A percentile compares a stretch with the other conserved stretches of the same genome.
Evolutionary conservation across 2,113 vertebrate genomes (phyloP).

Genomic region (Aldabrachelys gigantea): DNA sequence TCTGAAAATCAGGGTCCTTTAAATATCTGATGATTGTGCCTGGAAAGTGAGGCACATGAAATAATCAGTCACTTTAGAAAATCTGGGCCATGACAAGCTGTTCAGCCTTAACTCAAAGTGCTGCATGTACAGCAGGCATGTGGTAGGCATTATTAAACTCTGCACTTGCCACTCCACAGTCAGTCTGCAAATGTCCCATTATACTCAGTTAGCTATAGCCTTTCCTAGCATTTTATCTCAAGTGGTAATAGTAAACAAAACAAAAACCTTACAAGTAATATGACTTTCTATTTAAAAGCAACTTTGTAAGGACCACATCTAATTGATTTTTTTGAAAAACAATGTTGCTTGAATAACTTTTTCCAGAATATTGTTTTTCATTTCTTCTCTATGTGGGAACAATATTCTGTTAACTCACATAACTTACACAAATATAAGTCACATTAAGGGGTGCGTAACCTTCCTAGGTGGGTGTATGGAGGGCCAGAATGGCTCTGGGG

Average conservation of each 20-base stretch:
- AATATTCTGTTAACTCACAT: not conserved
- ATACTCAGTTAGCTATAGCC: conserved; percentile 26
- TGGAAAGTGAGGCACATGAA: not conserved
- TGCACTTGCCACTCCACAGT: not conserved
- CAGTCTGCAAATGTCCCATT: conserved; percentile 7
- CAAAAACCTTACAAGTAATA: not conserved
- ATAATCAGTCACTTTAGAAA: not conserved
- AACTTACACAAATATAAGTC: not conserved
- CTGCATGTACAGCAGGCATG: not conserved
- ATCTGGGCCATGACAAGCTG: fast-evolving
- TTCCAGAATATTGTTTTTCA: not conserved
- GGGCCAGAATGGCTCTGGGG: not conserved
- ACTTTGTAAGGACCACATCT: not conserved
- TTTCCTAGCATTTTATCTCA: not conserved
- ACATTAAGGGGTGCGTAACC: not conserved
- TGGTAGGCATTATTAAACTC: conserved; percentile 11
- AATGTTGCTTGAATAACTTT: not conserved
- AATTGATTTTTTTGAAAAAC: not conserved
- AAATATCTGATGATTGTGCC: not conserved
- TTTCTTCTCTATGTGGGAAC: not conserved
- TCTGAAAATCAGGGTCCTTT: not conserved
- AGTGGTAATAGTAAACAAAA: not conserved
- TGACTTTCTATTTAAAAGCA: conserved; percentile 31
- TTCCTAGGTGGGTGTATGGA: not conserved
- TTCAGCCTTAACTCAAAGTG: not conserved